phyloP scores from a whole-genome alignment of 2,113 vertebrate genomes.

The Arothron firmamentum region DNA sequence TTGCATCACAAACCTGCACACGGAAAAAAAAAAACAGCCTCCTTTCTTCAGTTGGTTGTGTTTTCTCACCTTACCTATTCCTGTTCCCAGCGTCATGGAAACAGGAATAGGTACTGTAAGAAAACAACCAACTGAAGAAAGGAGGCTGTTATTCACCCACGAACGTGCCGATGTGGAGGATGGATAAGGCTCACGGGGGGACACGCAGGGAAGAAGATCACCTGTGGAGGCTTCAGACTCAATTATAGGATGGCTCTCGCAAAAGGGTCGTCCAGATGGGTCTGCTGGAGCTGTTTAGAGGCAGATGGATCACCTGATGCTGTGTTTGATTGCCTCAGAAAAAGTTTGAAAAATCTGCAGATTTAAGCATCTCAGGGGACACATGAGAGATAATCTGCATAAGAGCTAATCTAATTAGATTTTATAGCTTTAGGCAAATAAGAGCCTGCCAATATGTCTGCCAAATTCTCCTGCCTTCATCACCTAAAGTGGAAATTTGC shows the following conservation, averaged over 20 bases:
- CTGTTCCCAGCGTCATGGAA: too few species aligned
- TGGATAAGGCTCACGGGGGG: constrained; percentile 1
- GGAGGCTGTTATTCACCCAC: constrained; percentile 3
- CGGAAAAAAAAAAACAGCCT: not conserved
- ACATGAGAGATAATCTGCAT: too few species aligned
- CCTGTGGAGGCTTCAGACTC: constrained; percentile 1
- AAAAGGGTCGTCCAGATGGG: constrained; percentile 34
- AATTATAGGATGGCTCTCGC: constrained; percentile 25
- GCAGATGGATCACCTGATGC: constrained; percentile 50
- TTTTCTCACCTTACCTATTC: too few species aligned
- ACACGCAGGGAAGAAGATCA: not conserved
- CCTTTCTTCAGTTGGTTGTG: too few species aligned
- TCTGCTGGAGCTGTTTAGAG: constrained; percentile 36
- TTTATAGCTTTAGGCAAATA: too few species aligned
- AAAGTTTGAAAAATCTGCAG: too few species aligned
- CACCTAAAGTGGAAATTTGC: too few species aligned
- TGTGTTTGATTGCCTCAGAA: constrained; percentile 2
- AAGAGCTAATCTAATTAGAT: too few species aligned
- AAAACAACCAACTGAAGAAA: too few species aligned
- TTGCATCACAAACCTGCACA: too few species aligned
- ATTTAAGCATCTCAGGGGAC: too few species aligned
- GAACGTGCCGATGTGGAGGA: not conserved
- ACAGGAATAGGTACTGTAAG: too few species aligned
- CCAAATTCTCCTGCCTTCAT: not conserved
- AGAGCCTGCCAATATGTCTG: constrained; percentile 5